Evolutionary conservation across 1,140 invertebrate genomes (phyloP), one percentile per base, ranked within the genome.

Genomic region (Drosophila chauvacae): DNA sequence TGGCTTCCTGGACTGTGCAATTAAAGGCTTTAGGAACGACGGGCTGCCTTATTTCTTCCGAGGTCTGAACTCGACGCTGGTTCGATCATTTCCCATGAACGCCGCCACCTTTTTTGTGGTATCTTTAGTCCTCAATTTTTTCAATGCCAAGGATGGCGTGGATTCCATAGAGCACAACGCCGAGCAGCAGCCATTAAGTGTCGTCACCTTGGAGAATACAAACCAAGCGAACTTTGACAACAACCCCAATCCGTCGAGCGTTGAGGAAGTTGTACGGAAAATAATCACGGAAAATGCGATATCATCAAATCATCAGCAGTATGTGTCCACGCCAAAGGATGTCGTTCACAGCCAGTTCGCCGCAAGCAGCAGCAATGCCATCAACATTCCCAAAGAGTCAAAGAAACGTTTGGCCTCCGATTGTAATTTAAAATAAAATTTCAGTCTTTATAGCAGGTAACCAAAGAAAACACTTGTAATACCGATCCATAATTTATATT

Each of bases 21-120:
- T 93, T 16, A 94, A 96, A 79, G 97, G 96, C 33, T 93, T 96
- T 30, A 92, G 91, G 28, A 83, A 92, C 0, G 97, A 98, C 84
- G 97, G 97, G 1, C 93, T 94, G 62, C 70, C 80, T 0, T 96
- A 95, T 65, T 93, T 98, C 63, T 94, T 94, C 23, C 93, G 95
- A 13, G 97, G 97, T 0, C 83, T 98, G 0, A 94, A 94, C 13
- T 96, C 97, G 1, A 96, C 97, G 0, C 91, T 97, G 16, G 91
- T 98, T 37, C 94, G 98, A 45, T 97, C 98, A 1, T 98, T 98
- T 93, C 97, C 98, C 0, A 96, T 96, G n/a, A 99, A 98, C 86
- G 98, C 97, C 0, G 96, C 96, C 3, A 98, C 97, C 37, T 98
- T 98, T 90, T 94, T 96, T 4, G 96, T 97, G 5, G 97, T 98